Percentiles rank a stretch among this genome's conserved stretches.
Evolutionary conservation across 1,140 invertebrate species (phyloP).

Genomic region (Drosophila azteca): DNA sequence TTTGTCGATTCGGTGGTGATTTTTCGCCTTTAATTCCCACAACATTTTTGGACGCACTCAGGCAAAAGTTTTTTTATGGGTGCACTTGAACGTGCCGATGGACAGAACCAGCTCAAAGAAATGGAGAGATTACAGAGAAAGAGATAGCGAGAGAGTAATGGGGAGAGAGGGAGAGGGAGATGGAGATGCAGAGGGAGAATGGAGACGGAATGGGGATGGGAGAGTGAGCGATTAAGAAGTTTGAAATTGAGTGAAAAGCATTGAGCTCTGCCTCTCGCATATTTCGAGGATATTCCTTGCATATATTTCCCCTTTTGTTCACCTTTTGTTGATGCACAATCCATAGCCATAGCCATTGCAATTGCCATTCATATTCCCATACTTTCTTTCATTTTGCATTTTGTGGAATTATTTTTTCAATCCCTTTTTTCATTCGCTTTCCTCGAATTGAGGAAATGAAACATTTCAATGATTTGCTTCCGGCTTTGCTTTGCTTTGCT

Average conservation of each 20-base stretch:
- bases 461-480: slow-evolving; percentile 78
- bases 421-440: slow-evolving; percentile 34
- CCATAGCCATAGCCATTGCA: background rate
- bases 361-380: background rate
- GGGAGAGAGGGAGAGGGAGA: background rate
- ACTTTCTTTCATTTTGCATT: slow-evolving; percentile 1
- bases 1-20: slow-evolving; percentile 61
- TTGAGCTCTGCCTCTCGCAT: slow-evolving; percentile 17
- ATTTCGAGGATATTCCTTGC: slow-evolving; percentile 39
- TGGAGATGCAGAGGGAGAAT: too few relatives aligned
- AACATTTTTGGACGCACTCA: slow-evolving; percentile 63
- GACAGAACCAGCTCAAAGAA: slow-evolving; percentile 27
- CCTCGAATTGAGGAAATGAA: slow-evolving; percentile 74
- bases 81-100: slow-evolving; percentile 75
- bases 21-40: slow-evolving; percentile 68
- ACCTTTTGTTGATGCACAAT: slow-evolving; percentile 37
- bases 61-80: slow-evolving; percentile 73
- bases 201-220: too few relatives aligned
- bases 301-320: slow-evolving; percentile 34
- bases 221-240: slow-evolving; percentile 10
- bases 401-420: slow-evolving; percentile 38
- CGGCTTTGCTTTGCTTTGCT: slow-evolving; percentile 38
- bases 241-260: slow-evolving; percentile 43
- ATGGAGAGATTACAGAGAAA: slow-evolving; percentile 10
- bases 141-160: background rate